Percentiles rank a stretch among this genome's conserved stretches.
Evolutionary conservation across 2,113 vertebrate species (phyloP).

Genomic region (Aspidoscelis tigris): DNA sequence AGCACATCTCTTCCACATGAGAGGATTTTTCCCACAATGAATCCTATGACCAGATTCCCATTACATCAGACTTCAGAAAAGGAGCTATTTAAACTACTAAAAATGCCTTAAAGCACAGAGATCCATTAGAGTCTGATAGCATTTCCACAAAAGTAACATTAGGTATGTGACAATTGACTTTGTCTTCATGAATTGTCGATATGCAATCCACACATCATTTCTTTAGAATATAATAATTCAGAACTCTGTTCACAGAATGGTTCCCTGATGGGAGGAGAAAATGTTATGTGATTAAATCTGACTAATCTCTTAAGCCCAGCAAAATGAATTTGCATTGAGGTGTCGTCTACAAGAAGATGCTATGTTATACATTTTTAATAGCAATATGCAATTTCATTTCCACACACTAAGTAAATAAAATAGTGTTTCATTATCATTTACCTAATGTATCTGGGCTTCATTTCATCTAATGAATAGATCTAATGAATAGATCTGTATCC

Average conservation of each 20-base stretch:
- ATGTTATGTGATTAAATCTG: neutral
- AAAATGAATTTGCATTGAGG: conserved; percentile 9
- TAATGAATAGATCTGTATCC: neutral
- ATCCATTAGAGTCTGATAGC: neutral
- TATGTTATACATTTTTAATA: neutral
- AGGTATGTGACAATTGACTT: neutral
- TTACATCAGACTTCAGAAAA: conserved; percentile 3
- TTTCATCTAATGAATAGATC: neutral
- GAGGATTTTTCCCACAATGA: conserved; percentile 15
- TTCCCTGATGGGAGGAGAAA: neutral
- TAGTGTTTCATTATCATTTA: neutral
- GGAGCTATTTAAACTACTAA: neutral
- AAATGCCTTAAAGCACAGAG: neutral
- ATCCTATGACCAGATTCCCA: conserved; percentile 1
- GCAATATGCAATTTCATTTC: conserved; percentile 5
- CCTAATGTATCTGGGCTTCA: neutral
- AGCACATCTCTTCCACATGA: neutral
- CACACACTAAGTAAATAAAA: neutral
- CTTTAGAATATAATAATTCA: neutral
- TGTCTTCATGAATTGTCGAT: neutral
- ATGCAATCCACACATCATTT: neutral
- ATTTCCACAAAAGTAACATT: neutral
- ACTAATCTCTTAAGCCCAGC: neutral
- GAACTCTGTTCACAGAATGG: neutral
- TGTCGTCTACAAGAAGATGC: neutral